phyloP scores from a whole-genome alignment of 2,113 vertebrate species.

The Danio rerio region DNA sequence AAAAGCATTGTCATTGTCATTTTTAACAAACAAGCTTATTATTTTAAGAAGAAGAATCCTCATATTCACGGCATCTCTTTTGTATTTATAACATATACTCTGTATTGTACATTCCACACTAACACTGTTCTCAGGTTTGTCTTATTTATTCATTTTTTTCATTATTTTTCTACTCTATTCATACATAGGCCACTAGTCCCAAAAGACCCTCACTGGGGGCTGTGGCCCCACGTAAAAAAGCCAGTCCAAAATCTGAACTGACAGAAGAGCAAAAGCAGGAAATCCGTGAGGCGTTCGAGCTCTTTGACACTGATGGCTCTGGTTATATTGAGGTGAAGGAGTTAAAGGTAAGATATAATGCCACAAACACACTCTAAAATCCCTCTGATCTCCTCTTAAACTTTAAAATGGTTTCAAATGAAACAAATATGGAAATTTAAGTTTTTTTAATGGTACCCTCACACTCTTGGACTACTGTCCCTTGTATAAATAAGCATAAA shows the following conservation, averaged over 20 bases:
- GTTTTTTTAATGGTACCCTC: too few relatives aligned
- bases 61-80: too few relatives aligned
- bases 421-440: too few relatives aligned
- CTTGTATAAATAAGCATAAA: neutral
- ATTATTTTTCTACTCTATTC: neutral
- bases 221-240: conserved; percentile 79
- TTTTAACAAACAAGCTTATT: too few relatives aligned
- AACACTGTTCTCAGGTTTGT: too few relatives aligned
- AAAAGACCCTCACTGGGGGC: conserved; percentile 79
- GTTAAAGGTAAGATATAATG: conserved; percentile 78
- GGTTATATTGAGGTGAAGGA: conserved; percentile 90
- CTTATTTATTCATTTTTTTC: neutral
- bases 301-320: conserved; percentile 87
- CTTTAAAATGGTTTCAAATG: too few relatives aligned
- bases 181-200: conserved; percentile 76
- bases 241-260: conserved; percentile 82
- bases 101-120: neutral
- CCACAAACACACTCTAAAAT: too few relatives aligned
- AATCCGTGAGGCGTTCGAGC: conserved; percentile 91
- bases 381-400: too few relatives aligned
- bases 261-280: conserved; percentile 89
- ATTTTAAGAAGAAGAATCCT: too few relatives aligned
- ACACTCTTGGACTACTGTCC: neutral
- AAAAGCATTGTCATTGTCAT: too few relatives aligned
- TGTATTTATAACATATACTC: too few relatives aligned